A percentile compares a stretch with the other conserved stretches of the same genome.
These are phyloP conservation scores for Fratercula arctica DNA, from an alignment of 2,797 vertebrate genomes.

Conservation along the genomic window DNA sequence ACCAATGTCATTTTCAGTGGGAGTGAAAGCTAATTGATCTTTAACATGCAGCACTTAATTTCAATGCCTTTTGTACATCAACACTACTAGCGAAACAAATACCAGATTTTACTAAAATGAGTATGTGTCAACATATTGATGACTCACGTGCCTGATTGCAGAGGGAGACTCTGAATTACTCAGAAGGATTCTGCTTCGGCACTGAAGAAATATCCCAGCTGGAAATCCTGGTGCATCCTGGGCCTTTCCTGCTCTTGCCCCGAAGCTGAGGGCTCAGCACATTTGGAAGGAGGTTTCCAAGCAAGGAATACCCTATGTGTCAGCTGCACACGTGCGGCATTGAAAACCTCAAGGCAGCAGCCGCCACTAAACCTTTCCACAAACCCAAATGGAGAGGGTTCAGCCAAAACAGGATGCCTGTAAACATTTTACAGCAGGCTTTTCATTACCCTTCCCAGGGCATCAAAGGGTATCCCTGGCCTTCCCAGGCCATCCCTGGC, in stretches of 20 bases:
- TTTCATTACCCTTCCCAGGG: not conserved
- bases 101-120: constrained; percentile 33
- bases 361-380: not conserved
- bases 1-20: not conserved
- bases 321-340: rapidly evolving
- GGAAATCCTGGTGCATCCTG: not conserved
- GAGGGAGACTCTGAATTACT: not conserved
- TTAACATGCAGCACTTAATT: not conserved
- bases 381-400: not conserved
- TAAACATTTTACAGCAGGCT: not conserved
- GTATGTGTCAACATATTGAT: not conserved
- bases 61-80: not conserved
- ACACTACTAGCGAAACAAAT: not conserved
- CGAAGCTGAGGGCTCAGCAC: not conserved
- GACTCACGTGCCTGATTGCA: not conserved
- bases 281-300: not conserved
- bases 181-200: not conserved
- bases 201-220: not conserved
- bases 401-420: not conserved
- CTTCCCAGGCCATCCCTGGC: not conserved
- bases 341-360: not conserved
- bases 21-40: not conserved
- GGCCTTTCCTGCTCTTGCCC: not conserved
- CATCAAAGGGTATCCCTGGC: not conserved
- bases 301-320: not conserved